Conservation (phyloP, 1,140 invertebrate genomes). For the Medauroidea extradentata region DNA sequence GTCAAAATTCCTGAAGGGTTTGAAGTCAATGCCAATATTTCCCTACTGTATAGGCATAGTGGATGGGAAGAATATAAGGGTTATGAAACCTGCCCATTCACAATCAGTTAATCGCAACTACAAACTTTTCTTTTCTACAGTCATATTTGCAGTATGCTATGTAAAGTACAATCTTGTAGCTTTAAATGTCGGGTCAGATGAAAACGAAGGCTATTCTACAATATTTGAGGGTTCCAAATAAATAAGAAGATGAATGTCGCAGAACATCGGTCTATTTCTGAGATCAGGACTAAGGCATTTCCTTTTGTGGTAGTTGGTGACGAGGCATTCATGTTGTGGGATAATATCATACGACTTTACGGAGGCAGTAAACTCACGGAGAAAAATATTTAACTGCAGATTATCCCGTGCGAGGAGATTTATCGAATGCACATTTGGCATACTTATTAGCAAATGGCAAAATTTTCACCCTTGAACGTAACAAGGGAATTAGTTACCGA, state of each 20-base stretch:
- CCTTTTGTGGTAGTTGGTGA: background rate
- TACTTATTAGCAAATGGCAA: background rate
- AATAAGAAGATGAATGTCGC: background rate
- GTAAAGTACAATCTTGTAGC: slow-evolving; percentile 34
- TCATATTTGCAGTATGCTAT: slow-evolving; percentile 35
- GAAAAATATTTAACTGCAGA: background rate
- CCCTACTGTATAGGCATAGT: slow-evolving; percentile 42
- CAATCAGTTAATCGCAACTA: background rate
- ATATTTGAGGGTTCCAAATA: background rate
- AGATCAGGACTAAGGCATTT: background rate
- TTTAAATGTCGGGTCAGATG: slow-evolving; percentile 32
- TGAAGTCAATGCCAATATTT: slow-evolving; percentile 35
- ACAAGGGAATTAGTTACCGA: background rate
- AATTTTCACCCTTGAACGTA: background rate
- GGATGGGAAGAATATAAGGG: slow-evolving; percentile 38
- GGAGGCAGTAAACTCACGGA: background rate
- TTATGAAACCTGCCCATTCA: slow-evolving; percentile 15
- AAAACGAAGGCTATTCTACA: background rate
- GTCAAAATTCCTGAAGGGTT: slow-evolving; percentile 29
- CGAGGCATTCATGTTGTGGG: background rate
- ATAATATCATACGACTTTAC: background rate
- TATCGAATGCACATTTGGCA: background rate
- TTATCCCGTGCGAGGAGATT: background rate
- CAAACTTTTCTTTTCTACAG: slow-evolving; percentile 31
- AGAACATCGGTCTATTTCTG: background rate